phyloP scores from a whole-genome alignment of 2,888 invertebrate species.

The Nomada flava region DNA sequence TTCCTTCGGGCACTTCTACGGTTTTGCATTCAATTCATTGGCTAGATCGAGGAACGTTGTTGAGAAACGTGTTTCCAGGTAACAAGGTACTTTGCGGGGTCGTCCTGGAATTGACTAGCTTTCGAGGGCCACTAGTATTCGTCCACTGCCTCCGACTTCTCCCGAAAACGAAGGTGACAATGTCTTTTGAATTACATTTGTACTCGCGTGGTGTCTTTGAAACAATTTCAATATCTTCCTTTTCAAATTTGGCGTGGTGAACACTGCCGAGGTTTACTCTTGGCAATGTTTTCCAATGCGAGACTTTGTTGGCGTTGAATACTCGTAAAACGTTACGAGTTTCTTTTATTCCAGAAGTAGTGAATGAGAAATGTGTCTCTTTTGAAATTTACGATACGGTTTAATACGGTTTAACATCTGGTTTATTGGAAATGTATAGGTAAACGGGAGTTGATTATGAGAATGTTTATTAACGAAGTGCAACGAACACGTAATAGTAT shows the following conservation, averaged over 20 bases:
- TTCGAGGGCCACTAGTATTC: not conserved
- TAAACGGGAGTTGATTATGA: no score
- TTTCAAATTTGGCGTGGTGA: not conserved
- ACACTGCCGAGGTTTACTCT: no score
- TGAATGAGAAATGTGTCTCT: no score
- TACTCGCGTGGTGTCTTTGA: not conserved
- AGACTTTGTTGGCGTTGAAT: no score
- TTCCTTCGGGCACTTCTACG: not conserved
- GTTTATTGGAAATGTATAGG: no score
- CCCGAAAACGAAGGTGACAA: not conserved
- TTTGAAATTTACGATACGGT: no score
- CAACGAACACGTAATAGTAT: no score
- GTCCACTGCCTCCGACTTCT: not conserved
- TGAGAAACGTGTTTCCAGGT: not conserved
- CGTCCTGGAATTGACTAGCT: not conserved
- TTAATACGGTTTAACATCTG: no score
- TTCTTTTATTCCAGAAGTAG: no score
- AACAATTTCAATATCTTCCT: not conserved
- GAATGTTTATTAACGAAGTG: no score
- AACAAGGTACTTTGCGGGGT: not conserved
- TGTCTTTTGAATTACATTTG: not conserved
- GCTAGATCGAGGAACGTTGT: not conserved
- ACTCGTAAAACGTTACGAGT: no score
- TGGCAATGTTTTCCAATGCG: no score
- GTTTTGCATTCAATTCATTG: slow-evolving; percentile 2